These are phyloP conservation scores for Nemurella pictetii DNA, from an alignment of 2,888 invertebrate genomes.

Conservation along the genomic window DNA sequence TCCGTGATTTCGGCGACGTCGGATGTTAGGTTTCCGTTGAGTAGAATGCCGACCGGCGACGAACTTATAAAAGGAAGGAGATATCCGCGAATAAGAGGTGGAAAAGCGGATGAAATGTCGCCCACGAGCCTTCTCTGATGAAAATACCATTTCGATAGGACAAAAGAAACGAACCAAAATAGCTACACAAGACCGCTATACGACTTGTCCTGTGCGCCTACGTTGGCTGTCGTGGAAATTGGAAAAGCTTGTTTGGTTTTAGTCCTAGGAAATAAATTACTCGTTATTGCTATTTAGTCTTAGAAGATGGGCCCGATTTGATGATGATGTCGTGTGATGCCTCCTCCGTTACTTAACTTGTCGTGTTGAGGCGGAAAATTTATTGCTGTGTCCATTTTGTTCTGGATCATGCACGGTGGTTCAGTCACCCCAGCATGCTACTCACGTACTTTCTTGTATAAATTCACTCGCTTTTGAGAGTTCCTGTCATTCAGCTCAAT, in stretches of 20 bases:
- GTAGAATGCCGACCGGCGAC: not conserved
- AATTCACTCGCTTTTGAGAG: not conserved
- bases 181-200: too few relatives aligned
- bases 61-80: slow-evolving; percentile 17
- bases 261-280: not conserved
- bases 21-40: not conserved
- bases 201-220: not conserved
- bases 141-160: not conserved
- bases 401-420: not conserved
- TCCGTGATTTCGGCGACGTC: not conserved
- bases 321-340: not conserved
- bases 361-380: not conserved
- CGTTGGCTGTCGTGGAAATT: not conserved
- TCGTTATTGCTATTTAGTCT: not conserved
- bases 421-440: too few relatives aligned
- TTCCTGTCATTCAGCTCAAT: not conserved
- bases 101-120: slow-evolving; percentile 3
- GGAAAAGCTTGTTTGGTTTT: not conserved
- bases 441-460: not conserved
- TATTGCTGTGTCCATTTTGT: not conserved
- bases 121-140: not conserved
- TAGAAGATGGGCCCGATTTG: not conserved
- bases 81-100: slow-evolving; percentile 3
- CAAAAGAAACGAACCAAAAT: too few relatives aligned
- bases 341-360: not conserved